Evolutionary conservation across 2,113 vertebrate species (phyloP), one percentile per base, ranked within the genome.

Genomic region (Hemicordylus capensis): DNA sequence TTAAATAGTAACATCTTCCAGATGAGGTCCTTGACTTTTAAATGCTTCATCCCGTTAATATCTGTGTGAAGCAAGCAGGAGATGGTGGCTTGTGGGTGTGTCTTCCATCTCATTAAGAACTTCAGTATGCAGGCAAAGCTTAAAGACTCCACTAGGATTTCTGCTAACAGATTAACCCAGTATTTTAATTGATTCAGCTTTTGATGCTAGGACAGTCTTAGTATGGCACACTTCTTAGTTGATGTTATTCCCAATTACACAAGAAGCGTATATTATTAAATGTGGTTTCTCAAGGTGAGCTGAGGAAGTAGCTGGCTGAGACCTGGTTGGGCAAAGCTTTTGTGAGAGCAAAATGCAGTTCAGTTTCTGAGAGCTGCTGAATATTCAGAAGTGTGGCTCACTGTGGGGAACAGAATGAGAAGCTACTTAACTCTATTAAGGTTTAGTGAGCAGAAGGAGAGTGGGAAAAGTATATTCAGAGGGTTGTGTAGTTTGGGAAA

Each of bases 31-130:
- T 39, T 78, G 51, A 51, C 15, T 73, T 48, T 46, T 24, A 66
- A 84, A 61, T 37, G 34, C 22, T 67, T 12, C 37, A 12, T 42
- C 20, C 28, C 7, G 9, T 63, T 67, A 17, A n/a, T 76, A 1
- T 31, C 34, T 37, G 66, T 3, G 28, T 42, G 80, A 54, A 63
- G 14, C 44, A 54, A 63, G 14, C 44, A 7, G 34, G 61, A 19
- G 63, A 42, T 58, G 19, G 46, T 74, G 76, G 56, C 74, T 81
- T 67, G 85, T 81, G 84, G 69, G 51, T 82, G 80, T 79, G 31
- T 3, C 79, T 76, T 80, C 63, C 19, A 7, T 61, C 44, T n/a
- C 1, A 17, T 24, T 78, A 31, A 70, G n/a, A 1, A 77, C 22
- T 10, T 69, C 20, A 48, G 15, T 42, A n/a, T 83, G 56, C 34